phyloP scores from a whole-genome alignment of 23 tunicate genomes.

The Ciona savignyi region DNA sequence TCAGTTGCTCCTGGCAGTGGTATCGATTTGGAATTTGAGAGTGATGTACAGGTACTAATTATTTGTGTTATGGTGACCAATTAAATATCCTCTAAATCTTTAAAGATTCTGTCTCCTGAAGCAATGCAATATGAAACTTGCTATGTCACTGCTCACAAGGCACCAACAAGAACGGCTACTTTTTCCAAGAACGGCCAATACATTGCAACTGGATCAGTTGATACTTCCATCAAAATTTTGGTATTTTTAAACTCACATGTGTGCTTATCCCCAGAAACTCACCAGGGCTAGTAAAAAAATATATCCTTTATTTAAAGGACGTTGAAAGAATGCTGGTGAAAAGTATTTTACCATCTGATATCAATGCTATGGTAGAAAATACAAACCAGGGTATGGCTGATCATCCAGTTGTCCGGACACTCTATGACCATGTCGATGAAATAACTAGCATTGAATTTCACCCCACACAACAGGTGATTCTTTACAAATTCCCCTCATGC shows the following conservation, averaged over 20 bases:
- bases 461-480: constrained; percentile 54
- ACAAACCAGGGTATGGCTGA: constrained; percentile 42
- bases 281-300: too few relatives aligned
- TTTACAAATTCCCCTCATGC: too few relatives aligned
- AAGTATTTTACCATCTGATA: constrained; percentile 44
- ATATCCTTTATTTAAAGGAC: constrained; percentile 32
- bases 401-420: constrained; percentile 79
- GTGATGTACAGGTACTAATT: constrained; percentile 69
- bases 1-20: constrained; percentile 62
- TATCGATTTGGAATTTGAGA: constrained; percentile 76
- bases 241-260: too few relatives aligned
- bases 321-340: constrained; percentile 87
- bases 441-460: constrained; percentile 69
- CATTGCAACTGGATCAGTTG: constrained; percentile 86
- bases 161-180: constrained; percentile 73
- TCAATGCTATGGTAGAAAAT: constrained; percentile 13
- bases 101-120: constrained; percentile 70
- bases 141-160: constrained; percentile 89
- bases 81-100: too few relatives aligned
- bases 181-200: constrained; percentile 74
- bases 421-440: constrained; percentile 88
- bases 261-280: too few relatives aligned
- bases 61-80: too few relatives aligned
- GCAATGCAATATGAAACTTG: constrained; percentile 74
- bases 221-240: constrained; percentile 69